Conservation (phyloP, 1,140 invertebrate species). For the Matsumurasca onukii region DNA sequence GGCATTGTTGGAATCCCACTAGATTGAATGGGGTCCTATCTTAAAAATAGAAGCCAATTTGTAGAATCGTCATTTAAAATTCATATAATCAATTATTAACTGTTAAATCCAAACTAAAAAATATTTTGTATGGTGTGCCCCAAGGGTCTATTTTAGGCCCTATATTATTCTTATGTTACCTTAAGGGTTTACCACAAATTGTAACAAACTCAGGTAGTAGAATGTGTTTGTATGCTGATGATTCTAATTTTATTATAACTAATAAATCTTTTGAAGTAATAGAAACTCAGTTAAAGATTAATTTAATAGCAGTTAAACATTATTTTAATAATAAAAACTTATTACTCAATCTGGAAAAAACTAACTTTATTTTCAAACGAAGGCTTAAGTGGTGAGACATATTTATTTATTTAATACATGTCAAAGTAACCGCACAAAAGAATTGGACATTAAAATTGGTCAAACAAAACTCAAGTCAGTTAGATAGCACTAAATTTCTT, state of each 20-base stretch:
- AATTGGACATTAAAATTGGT: background rate
- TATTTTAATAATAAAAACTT: background rate
- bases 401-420: background rate
- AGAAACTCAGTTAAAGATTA: background rate
- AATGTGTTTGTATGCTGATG: background rate
- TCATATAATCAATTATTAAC: background rate
- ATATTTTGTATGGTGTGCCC: background rate
- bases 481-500: background rate
- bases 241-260: background rate
- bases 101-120: background rate
- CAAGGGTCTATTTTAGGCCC: background rate
- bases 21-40: background rate
- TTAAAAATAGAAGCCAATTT: background rate
- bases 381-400: too few species aligned
- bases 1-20: background rate
- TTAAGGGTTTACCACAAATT: background rate
- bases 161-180: background rate
- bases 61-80: background rate
- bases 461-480: background rate
- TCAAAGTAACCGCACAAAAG: background rate
- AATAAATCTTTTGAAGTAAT: background rate
- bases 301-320: background rate
- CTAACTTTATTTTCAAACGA: background rate
- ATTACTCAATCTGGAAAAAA: background rate
- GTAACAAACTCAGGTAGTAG: background rate